A percentile compares a stretch with the other conserved stretches of the same genome.
Evolutionary conservation across 2,797 vertebrate species (phyloP).

Genomic region (Sebastes minor): DNA sequence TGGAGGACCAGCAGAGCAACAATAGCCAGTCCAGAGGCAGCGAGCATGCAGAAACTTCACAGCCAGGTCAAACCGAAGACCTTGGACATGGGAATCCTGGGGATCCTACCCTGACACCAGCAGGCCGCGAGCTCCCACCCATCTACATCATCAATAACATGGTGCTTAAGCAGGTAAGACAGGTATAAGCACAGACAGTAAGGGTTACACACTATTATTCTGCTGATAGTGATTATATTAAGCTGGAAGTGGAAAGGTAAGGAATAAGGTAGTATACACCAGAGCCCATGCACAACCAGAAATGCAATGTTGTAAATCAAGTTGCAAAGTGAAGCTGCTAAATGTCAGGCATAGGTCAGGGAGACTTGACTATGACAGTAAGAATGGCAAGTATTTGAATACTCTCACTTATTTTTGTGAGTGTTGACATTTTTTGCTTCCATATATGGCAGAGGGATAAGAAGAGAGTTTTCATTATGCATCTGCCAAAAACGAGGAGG

Average conservation of each 20-base stretch:
- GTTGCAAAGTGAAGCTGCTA: not conserved
- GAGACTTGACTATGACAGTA: not conserved
- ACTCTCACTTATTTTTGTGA: not conserved
- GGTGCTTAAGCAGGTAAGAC: conserved; percentile 68
- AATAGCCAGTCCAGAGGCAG: conserved; percentile 22
- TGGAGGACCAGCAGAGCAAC: conserved; percentile 62
- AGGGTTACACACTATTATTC: not conserved
- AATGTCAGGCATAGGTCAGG: not conserved
- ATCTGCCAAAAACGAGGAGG: not conserved
- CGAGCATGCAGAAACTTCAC: not conserved
- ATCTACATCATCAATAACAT: conserved; percentile 72
- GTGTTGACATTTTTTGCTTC: not conserved
- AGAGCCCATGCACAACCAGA: no score
- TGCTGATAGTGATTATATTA: not conserved
- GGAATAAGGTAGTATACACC: no score
- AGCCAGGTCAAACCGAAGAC: conserved; percentile 21
- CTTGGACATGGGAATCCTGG: conserved; percentile 18
- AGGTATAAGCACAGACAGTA: not conserved
- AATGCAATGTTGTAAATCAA: not conserved
- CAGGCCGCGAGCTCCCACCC: conserved; percentile 34
- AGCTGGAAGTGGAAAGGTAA: no score
- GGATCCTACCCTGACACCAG: conserved; percentile 15
- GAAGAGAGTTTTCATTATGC: not conserved
- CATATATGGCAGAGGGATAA: not conserved
- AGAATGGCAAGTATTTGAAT: not conserved